Base-by-base conservation (phyloP, 2,888 invertebrate genomes). In the Callosobruchus maculatus region DNA sequence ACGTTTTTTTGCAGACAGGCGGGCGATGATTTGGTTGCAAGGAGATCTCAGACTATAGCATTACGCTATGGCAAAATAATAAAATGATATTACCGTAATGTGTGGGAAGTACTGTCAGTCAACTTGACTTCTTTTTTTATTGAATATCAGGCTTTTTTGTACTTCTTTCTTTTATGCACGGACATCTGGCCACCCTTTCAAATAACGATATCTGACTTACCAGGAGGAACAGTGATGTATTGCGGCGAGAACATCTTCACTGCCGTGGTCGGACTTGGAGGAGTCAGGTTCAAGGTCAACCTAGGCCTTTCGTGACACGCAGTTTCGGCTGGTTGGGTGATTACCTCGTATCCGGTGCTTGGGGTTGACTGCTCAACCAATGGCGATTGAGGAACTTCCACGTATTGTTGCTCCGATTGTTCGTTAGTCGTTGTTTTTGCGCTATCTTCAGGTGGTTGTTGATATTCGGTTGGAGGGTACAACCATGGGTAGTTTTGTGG, bases 171-270 rank as follows among this genome's bases (percentile, higher is more conserved):
- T n/a, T n/a, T n/a, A n/a, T n/a, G n/a, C n/a, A n/a, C n/a, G 26
- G 7, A 26, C 49, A 7, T 18, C 49, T 5, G 13, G 18, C 13
- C 4, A 7, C 13, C 3, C 49, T 18, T 7, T 13, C 13, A 49
- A 26, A 49, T 49, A 13, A 49, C 13, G 26, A 7, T 4, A 26
- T 49, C 13, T n/a, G n/a, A 49, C 74, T 22, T 21, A 74, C 74
- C 75, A 31, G 80, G 79, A 18, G 80, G 76, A 20, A 81, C 30
- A 7, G 80, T 76, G 26, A 82, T 75, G n/a, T 82, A n/a, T n/a
- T n/a, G 72, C 3, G 81, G 80, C 4, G 81, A 80, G 74, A 80
- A 83, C 70, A 83, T 73, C 26, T 82, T 82, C 20, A 83, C 77
- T 20, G 77, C 78, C 49, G 49, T 7, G 49, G 7, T 49, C 2